These are phyloP conservation scores for Sander vitreus DNA, from an alignment of 2,113 vertebrate species.

Conservation along the genomic window DNA sequence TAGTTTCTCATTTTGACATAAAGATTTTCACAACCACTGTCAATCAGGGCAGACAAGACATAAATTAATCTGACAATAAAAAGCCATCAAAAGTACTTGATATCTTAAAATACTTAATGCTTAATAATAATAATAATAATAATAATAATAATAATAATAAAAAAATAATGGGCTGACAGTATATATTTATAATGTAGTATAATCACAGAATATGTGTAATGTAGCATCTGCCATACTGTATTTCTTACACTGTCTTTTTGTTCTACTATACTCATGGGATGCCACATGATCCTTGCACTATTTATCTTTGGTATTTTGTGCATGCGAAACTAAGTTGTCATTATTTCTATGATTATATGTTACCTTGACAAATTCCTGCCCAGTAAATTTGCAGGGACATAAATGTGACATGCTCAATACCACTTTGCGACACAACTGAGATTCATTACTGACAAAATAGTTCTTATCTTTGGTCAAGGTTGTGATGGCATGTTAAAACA, in stretches of 20 bases:
- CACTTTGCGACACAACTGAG: not conserved
- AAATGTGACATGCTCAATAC: not conserved
- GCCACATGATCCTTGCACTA: not conserved
- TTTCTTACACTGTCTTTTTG: not conserved
- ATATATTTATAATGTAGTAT: not conserved
- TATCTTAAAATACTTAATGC: not conserved
- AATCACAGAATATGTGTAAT: constrained; percentile 1
- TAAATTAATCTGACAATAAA: not conserved
- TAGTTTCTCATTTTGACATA: not conserved
- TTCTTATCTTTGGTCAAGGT: not conserved
- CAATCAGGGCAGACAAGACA: not conserved
- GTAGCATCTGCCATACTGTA: not conserved
- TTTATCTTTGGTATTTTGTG: not conserved
- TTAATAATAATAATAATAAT: too few species aligned
- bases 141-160: too few species aligned
- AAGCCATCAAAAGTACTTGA: not conserved
- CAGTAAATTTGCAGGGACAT: not conserved
- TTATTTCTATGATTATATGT: not conserved
- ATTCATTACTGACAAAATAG: not conserved
- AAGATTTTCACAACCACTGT: not conserved
- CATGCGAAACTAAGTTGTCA: not conserved
- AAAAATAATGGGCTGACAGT: not conserved
- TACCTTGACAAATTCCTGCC: not conserved
- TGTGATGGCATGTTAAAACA: not conserved
- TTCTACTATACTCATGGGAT: too few species aligned